Evolutionary conservation across 1,140 invertebrate species (phyloP).

Genomic region (Saccostrea glomerata): DNA sequence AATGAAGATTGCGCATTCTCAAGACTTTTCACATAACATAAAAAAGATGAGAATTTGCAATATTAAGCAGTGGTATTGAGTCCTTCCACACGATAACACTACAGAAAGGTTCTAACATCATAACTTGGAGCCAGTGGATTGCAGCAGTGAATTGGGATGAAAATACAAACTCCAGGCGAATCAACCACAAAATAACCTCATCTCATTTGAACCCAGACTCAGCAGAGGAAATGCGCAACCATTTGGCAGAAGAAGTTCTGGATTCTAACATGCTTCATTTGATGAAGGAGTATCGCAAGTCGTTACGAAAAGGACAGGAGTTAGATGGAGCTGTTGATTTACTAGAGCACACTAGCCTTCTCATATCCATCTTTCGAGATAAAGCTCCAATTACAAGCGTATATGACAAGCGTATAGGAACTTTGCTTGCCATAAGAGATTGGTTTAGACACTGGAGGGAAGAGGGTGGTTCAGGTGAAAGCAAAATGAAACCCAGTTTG

Average conservation of each 20-base stretch:
- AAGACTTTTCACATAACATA: constrained; percentile 49
- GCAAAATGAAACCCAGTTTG: constrained; percentile 35
- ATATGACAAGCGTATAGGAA: neutral
- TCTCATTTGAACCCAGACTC: constrained; percentile 47
- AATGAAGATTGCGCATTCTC: constrained; percentile 28
- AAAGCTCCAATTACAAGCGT: neutral
- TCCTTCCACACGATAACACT: constrained; percentile 23
- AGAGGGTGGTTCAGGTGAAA: constrained; percentile 36
- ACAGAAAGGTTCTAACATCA: neutral
- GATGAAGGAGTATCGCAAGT: constrained; percentile 30
- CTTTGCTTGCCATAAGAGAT: neutral
- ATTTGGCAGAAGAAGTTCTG: constrained; percentile 50
- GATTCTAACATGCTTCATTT: constrained; percentile 39
- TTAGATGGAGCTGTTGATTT: constrained; percentile 33
- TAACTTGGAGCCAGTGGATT: constrained; percentile 46
- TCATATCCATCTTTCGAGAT: constrained; percentile 44
- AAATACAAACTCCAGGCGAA: constrained; percentile 35
- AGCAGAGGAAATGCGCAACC: constrained; percentile 52
- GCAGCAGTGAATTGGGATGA: constrained; percentile 50
- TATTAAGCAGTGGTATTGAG: constrained; percentile 42
- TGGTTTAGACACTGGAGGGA: constrained; percentile 34
- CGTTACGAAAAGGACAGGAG: neutral
- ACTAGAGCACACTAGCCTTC: constrained; percentile 32
- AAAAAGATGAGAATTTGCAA: constrained; percentile 45
- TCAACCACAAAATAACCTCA: constrained; percentile 45